phyloP scores from a whole-genome alignment of 2,797 vertebrate genomes.

The Anabacerthia variegaticeps region DNA sequence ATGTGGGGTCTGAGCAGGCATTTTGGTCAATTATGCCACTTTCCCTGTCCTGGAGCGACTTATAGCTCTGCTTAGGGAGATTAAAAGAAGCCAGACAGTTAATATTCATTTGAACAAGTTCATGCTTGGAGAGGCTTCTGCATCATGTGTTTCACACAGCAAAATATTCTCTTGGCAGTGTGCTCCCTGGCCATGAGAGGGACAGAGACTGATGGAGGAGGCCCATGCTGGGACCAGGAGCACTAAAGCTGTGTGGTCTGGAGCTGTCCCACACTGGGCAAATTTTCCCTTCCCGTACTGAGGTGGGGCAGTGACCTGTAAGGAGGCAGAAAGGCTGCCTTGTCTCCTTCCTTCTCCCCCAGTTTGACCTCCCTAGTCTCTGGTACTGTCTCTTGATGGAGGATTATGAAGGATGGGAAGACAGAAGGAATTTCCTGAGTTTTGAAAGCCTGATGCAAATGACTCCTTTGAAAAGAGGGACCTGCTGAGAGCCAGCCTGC shows the following conservation, averaged over 20 bases:
- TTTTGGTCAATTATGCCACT: not conserved
- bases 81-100: not conserved
- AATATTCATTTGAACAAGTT: not conserved
- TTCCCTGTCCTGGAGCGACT: not conserved
- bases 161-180: not conserved
- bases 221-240: not conserved
- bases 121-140: not conserved
- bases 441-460: not conserved
- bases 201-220: not conserved
- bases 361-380: not conserved
- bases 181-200: not conserved
- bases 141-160: not conserved
- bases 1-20: not conserved
- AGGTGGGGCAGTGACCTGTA: not conserved
- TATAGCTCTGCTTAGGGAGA: not conserved
- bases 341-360: not conserved
- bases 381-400: not conserved
- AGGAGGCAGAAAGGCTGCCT: not conserved
- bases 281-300: not conserved
- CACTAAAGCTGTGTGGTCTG: not conserved
- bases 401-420: slow-evolving; percentile 9
- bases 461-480: not conserved
- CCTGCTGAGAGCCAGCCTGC: not conserved
- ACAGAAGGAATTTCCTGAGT: slow-evolving; percentile 3
- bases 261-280: not conserved